Evolutionary conservation across 2,113 vertebrate species (phyloP).

Genomic region (Labeo catla): DNA sequence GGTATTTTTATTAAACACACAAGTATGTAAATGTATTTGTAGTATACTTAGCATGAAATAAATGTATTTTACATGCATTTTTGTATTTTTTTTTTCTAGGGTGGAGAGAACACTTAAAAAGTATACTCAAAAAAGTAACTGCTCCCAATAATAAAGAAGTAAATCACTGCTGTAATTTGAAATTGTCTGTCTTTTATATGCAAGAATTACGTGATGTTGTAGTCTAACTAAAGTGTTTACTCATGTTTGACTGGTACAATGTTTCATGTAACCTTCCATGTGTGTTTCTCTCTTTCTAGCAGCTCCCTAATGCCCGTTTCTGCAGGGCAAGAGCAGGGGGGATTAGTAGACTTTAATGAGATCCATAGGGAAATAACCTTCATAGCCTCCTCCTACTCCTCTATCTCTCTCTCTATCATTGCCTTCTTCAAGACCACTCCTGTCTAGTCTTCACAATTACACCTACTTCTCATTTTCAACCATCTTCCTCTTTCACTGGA

Average conservation of each 20-base stretch:
- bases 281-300: conserved; percentile 39
- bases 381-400: conserved; percentile 19
- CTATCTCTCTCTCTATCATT: not conserved
- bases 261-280: conserved; percentile 18
- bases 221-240: conserved; percentile 1
- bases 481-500: not conserved
- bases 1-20: no score
- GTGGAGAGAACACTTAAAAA: not conserved
- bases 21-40: no score
- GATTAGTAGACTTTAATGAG: conserved; percentile 73
- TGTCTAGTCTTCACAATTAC: not conserved
- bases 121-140: not conserved
- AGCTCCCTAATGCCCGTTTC: conserved; percentile 58
- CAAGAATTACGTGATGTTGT: not conserved
- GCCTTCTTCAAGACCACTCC: not conserved
- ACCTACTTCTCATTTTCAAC: not conserved
- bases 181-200: not conserved
- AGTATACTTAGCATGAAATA: no score
- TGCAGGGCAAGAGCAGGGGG: conserved; percentile 60
- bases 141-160: not conserved
- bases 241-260: not conserved
- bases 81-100: no score
- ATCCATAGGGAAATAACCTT: conserved; percentile 69
- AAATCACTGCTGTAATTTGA: not conserved
- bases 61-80: no score